These are phyloP conservation scores for Leptodactylus fallax DNA, from an alignment of 2,797 vertebrate species.

Conservation along the genomic window DNA sequence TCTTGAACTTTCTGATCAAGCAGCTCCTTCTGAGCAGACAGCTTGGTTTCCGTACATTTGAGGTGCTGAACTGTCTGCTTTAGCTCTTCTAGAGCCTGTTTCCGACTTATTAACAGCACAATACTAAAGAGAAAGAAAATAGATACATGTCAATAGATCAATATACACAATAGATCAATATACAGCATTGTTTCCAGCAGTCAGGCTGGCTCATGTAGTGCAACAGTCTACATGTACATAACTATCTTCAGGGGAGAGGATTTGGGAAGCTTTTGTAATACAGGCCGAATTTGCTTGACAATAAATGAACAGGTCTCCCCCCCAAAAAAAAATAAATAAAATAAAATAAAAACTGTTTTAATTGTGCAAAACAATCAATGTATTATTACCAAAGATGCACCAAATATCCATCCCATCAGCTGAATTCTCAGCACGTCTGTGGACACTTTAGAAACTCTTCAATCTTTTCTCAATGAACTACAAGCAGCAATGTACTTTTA, in stretches of 20 bases:
- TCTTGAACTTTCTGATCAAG: slow-evolving; percentile 90
- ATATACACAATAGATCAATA: background rate
- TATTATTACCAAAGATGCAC: background rate
- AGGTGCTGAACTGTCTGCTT: slow-evolving; percentile 91
- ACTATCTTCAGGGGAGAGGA: background rate
- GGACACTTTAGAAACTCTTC: background rate
- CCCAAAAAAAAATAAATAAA: background rate
- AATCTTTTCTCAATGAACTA: too few species aligned
- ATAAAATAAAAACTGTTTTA: background rate
- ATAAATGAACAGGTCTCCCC: background rate
- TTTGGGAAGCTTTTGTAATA: background rate
- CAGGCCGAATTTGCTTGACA: background rate
- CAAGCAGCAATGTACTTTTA: too few species aligned
- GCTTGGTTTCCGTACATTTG: slow-evolving; percentile 87
- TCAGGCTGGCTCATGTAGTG: too few species aligned
- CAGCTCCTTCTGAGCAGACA: slow-evolving; percentile 88
- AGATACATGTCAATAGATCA: background rate
- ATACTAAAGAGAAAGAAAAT: slow-evolving; percentile 75
- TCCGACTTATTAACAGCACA: slow-evolving; percentile 91
- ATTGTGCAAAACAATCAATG: background rate
- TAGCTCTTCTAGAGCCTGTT: slow-evolving; percentile 90
- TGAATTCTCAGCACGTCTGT: background rate
- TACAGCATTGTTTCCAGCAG: background rate
- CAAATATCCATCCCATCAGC: background rate
- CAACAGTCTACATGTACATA: background rate